Conservation (phyloP, 2,888 invertebrate species). For the Xylophagus ater region DNA sequence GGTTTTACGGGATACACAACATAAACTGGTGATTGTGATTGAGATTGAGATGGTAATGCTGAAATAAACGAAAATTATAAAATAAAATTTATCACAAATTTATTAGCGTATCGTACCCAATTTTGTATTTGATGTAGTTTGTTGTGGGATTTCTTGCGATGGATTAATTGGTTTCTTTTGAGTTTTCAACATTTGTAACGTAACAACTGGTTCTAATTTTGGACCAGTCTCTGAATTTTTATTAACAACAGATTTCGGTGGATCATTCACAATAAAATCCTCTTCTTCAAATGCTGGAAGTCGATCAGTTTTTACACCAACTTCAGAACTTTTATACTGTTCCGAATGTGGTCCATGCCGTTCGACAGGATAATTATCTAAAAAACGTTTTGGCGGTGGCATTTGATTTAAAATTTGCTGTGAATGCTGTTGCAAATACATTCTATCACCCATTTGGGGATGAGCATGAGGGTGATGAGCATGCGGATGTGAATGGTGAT, state of each 20-base stretch:
- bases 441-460: constrained; percentile 23
- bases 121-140: constrained; percentile 1
- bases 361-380: constrained; percentile 26
- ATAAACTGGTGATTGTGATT: constrained; percentile 38
- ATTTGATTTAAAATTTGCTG: constrained; percentile 9
- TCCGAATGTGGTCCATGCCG: constrained; percentile 24
- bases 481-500: constrained; percentile 10
- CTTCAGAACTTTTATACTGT: constrained; percentile 15
- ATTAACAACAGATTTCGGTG: constrained; percentile 38
- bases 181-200: constrained; percentile 57
- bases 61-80: not conserved
- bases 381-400: constrained; percentile 14
- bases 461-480: constrained; percentile 21
- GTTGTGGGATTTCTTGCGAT: not conserved
- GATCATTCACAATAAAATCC: constrained; percentile 38
- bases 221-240: constrained; percentile 26
- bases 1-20: constrained; percentile 50
- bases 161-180: constrained; percentile 30
- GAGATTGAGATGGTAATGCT: too few species aligned
- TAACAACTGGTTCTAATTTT: constrained; percentile 46
- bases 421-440: constrained; percentile 25
- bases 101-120: not conserved
- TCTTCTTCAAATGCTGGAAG: constrained; percentile 34
- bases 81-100: not conserved
- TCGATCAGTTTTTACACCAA: constrained; percentile 17